Evolutionary conservation across 2,113 vertebrate genomes (phyloP), one percentile per base, ranked within the genome.

Genomic region (Oryzias celebensis): DNA sequence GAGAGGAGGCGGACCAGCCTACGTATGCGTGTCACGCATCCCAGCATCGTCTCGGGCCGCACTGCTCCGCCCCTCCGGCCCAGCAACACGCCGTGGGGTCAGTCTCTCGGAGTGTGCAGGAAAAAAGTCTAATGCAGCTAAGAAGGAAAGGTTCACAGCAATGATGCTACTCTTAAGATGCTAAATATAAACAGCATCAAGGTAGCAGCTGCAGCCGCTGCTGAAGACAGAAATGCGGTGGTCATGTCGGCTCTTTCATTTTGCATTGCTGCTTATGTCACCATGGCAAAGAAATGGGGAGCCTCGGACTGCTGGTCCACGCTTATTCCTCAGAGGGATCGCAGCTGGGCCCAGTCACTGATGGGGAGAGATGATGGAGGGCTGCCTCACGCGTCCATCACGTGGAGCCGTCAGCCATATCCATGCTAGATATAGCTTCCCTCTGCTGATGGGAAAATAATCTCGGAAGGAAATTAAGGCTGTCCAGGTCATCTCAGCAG

Each of bases 1-100:
- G 96, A 96, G 83, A 95, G 92, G 81, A 96, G 95, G 91, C 96
- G 94, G 92, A 95, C 93, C 82, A 95, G 90, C 89, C 96, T 94
- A 82, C 95, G 93, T 68, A 95, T 75, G 85, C 94, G 93, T 28
- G 93, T 80, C 85, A 89, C 92, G 84, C 90, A 93, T 88, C 89
- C 90, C 88, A 92, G 92, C 92, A 93, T 92, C 87, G 80, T 92
- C 91, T 80, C 83, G 42, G 71, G 20, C 70, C 85, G 42, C 83
- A 48, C 85, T 85, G 59, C 58, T 67, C 78, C 86, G 68, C 64
- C 85, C 82, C 83, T 54, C 65, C 41, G 65, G 76, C 79, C 78
- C 83, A 71, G 78, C 81, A 77, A 88, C 68, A 78, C 68, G 54
- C 91, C 71, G 62, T 42, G 57, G 80, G 75, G 80, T 68, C 80